A percentile compares a stretch with the other conserved stretches of the same genome.
Conservation (phyloP, 1,140 invertebrate species). For the Drosophila ficusphila region DNA sequence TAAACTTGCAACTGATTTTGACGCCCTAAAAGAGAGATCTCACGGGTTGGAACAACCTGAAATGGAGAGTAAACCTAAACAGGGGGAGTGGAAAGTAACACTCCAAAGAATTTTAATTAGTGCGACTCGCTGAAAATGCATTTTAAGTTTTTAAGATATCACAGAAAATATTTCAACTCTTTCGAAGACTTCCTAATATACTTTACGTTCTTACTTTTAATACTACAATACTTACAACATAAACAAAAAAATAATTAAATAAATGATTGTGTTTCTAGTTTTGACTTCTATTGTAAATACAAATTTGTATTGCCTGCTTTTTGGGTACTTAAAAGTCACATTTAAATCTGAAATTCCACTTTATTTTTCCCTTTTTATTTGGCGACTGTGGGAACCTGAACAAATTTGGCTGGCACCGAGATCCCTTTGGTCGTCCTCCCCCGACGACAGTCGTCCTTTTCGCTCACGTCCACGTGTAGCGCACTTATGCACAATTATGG, state of each 20-base stretch:
- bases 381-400: slow-evolving; percentile 32
- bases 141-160: neutral
- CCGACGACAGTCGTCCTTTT: slow-evolving; percentile 18
- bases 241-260: no score
- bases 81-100: neutral
- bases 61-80: slow-evolving; percentile 3
- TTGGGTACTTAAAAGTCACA: neutral
- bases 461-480: slow-evolving; percentile 42
- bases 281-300: no score
- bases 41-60: slow-evolving; percentile 12
- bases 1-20: slow-evolving; percentile 73
- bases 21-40: slow-evolving; percentile 57
- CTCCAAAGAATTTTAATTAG: neutral
- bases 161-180: no score
- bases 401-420: slow-evolving; percentile 23
- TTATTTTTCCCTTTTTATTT: neutral
- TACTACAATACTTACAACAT: no score
- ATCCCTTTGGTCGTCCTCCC: slow-evolving; percentile 4
- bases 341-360: neutral
- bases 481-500: slow-evolving; percentile 82
- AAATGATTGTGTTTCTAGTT: neutral
- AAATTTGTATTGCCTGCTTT: neutral
- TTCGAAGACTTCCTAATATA: no score
- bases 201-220: no score
- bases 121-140: neutral